Evolutionary conservation across 1,140 invertebrate species (phyloP).

Genomic region (Panagrolaimus sp.): DNA sequence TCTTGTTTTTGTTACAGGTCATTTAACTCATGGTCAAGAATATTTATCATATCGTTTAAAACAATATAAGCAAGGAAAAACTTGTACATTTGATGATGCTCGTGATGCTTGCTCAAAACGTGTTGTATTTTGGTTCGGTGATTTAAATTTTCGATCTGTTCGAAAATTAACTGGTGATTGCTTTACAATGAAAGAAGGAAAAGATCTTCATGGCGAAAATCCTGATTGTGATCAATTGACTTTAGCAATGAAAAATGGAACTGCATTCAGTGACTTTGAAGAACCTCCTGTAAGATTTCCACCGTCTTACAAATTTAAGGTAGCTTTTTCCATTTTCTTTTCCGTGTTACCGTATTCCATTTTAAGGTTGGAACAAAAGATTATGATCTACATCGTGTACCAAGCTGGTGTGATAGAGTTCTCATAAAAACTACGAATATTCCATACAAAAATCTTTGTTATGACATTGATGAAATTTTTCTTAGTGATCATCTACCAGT

Average conservation of each 20-base stretch:
- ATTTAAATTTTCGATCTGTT: constrained; percentile 12
- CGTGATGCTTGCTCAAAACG: background rate
- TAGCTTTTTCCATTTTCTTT: background rate
- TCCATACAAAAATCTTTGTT: background rate
- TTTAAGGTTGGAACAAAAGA: constrained; percentile 8
- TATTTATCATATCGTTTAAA: background rate
- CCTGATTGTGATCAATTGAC: background rate
- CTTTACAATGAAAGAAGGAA: background rate
- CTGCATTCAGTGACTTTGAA: background rate
- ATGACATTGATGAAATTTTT: constrained; percentile 1
- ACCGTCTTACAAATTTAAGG: constrained; percentile 8
- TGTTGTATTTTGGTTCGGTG: constrained; percentile 2
- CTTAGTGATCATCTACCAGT: constrained; percentile 9
- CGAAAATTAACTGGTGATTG: background rate
- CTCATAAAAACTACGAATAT: background rate
- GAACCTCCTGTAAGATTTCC: background rate
- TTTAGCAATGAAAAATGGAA: background rate
- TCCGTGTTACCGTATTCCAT: background rate
- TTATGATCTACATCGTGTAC: background rate
- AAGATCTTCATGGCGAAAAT: background rate
- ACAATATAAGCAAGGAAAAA: constrained; percentile 1
- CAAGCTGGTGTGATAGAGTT: constrained; percentile 11
- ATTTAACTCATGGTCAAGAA: constrained; percentile 2
- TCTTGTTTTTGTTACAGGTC: constrained; percentile 3
- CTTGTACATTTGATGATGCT: background rate